A percentile compares a stretch with the other conserved stretches of the same genome.
Conservation (phyloP, 2,888 invertebrate genomes). For the Leptopilina drosophilae region DNA sequence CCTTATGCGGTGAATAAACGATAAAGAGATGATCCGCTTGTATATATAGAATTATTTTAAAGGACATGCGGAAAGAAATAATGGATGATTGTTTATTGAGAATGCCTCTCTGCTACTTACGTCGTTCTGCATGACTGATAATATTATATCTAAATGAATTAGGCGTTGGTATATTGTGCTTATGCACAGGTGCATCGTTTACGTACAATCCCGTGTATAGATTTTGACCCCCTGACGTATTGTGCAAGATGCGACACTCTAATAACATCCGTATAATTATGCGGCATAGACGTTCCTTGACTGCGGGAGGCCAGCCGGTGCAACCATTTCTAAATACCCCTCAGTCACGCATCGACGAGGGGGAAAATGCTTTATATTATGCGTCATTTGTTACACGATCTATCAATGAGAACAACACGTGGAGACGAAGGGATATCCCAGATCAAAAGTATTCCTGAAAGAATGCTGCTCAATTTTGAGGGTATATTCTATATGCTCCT, state of each 20-base stretch:
- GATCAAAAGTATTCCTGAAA: slow-evolving; percentile 28
- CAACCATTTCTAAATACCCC: slow-evolving; percentile 40
- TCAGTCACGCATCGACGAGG: slow-evolving; percentile 39
- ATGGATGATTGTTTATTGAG: slow-evolving; percentile 5
- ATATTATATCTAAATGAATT: slow-evolving; percentile 12
- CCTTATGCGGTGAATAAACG: not conserved
- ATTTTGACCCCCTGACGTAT: slow-evolving; percentile 55
- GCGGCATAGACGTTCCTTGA: slow-evolving; percentile 58
- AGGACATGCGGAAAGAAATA: not conserved
- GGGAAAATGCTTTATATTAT: slow-evolving; percentile 18
- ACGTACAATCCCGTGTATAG: slow-evolving; percentile 44
- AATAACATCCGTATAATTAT: slow-evolving; percentile 70
- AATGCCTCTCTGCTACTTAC: not conserved
- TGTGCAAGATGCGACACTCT: slow-evolving; percentile 67
- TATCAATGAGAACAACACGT: slow-evolving; percentile 39
- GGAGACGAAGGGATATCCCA: slow-evolving; percentile 27
- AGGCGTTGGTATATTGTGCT: slow-evolving; percentile 55
- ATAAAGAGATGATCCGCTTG: slow-evolving; percentile 15
- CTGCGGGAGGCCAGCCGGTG: slow-evolving; percentile 33
- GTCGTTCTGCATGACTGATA: not conserved
- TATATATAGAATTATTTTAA: not conserved
- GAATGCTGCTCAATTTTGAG: slow-evolving; percentile 22
- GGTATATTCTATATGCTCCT: not conserved
- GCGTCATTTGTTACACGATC: slow-evolving; percentile 38
- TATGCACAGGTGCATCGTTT: slow-evolving; percentile 48